Evolutionary conservation across 2,797 vertebrate genomes (phyloP).

Genomic region (Miichthys miiuy): DNA sequence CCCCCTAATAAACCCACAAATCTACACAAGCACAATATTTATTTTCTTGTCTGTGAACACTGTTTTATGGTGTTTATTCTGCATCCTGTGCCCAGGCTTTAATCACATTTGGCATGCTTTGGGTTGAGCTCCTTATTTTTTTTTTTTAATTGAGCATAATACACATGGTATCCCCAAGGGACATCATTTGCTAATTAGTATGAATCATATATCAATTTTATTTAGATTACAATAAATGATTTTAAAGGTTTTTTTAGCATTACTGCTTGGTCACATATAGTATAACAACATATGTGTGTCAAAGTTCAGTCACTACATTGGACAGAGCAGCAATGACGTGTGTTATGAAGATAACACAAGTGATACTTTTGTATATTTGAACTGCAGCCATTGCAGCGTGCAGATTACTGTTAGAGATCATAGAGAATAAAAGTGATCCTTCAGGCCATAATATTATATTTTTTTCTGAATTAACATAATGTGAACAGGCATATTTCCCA

Average conservation of each 20-base stretch:
- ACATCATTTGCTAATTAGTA: not conserved
- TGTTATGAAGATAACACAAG: not conserved
- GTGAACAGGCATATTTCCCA: not conserved
- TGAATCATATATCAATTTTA: not conserved
- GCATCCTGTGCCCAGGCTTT: slow-evolving; percentile 20
- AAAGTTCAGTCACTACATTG: not conserved
- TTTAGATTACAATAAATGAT: not conserved
- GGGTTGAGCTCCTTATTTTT: slow-evolving; percentile 35
- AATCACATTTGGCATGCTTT: slow-evolving; percentile 46
- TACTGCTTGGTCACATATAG: not conserved
- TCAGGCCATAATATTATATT: not conserved
- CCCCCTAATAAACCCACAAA: not conserved
- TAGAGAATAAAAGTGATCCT: too few species aligned
- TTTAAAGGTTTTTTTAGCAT: not conserved
- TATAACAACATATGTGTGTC: not conserved
- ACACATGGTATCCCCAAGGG: not conserved
- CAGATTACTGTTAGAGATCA: not conserved
- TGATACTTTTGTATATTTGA: slow-evolving; percentile 1
- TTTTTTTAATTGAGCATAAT: slow-evolving; percentile 1
- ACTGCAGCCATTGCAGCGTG: not conserved
- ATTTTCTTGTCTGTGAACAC: slow-evolving; percentile 13
- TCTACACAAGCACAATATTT: slow-evolving; percentile 3
- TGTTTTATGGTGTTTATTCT: slow-evolving; percentile 27
- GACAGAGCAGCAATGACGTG: not conserved
- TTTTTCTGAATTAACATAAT: not conserved